Evolutionary conservation across 1,140 invertebrate genomes (phyloP), one percentile per base, ranked within the genome.

Genomic region (Cyrtorhinus lividipennis): DNA sequence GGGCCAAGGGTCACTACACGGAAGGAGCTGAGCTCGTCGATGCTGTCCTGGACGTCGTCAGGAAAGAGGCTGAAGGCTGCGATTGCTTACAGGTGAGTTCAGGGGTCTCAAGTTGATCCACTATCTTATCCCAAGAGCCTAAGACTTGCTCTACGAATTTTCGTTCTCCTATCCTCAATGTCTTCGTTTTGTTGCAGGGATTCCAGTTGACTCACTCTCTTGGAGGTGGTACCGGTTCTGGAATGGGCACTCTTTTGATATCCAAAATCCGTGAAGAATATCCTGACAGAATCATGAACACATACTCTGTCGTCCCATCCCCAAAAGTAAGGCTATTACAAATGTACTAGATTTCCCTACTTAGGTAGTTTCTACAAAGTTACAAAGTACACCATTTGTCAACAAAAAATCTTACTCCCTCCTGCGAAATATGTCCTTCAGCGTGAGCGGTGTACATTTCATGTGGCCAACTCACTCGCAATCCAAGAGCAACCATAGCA

Each of bases 1-100:
- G 90, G 84, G 89, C 89, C 30, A 92, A 92, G 73, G 90, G 90
- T 58, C 88, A 92, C 72, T 95, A 95, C 79, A 95, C 92, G 56
- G 85, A 86, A 70, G 92, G 84, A 57, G 85, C 85, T n/a, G 86
- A 88, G 71, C 73, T 90, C 56, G 85, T 90, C 1, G 91, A 95
- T 70, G 81, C 86, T 1, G 89, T 92, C 5, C 72, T 94, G 2
- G 90, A 94, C 72, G 88, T 92, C 12, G 83, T 92, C 48, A 80
- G 90, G 24, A 93, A 91, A 73, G 90, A 94, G 75, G 82, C 87
- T 2, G 90, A 94, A 74, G 79, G 79, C 62, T 90, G 87, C 74
- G 87, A 90, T 72, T 89, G 87, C 70, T 74, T 90, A 22, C 82
- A 84, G 73, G 76, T 74, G 73, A n/a, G n/a, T n/a, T n/a, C n/a